These are phyloP conservation scores for Phyllopteryx taeniolatus DNA, from an alignment of 2,113 vertebrate species.

Conservation along the genomic window DNA sequence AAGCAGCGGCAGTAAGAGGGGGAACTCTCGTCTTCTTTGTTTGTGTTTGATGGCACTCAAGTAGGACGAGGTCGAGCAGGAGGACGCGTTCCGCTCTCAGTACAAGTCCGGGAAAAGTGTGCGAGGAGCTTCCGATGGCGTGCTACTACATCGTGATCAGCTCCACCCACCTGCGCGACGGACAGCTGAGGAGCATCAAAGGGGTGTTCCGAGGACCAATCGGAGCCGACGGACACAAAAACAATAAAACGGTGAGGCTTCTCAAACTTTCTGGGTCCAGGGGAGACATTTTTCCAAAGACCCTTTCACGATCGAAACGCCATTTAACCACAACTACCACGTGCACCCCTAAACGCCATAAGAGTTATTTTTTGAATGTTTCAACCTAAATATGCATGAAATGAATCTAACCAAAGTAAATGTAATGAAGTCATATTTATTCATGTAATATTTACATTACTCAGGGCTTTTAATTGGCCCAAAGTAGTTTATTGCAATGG, in stretches of 20 bases:
- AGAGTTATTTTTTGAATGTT: no score
- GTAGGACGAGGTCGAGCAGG: slow-evolving; percentile 11
- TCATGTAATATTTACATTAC: no score
- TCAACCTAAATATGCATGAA: no score
- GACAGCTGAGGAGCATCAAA: slow-evolving; percentile 97
- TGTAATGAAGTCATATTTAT: no score
- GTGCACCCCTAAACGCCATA: no score
- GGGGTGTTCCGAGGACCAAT: slow-evolving; percentile 96
- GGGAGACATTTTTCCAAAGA: no score
- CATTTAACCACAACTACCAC: no score
- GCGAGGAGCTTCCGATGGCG: slow-evolving; percentile 80
- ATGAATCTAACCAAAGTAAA: no score
- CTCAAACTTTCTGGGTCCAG: neutral
- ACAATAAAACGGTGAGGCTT: slow-evolving; percentile 78
- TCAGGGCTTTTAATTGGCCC: no score
- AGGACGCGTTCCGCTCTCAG: slow-evolving; percentile 3
- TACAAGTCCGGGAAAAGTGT: neutral
- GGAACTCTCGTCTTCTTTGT: slow-evolving; percentile 3
- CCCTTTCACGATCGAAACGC: no score
- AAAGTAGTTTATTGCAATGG: no score
- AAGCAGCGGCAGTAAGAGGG: slow-evolving; percentile 7
- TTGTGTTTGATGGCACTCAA: neutral
- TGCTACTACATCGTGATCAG: slow-evolving; percentile 99
- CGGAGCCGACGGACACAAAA: slow-evolving; percentile 82
- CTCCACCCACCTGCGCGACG: slow-evolving; percentile 94